Percentiles rank a stretch among this genome's conserved stretches.
Conservation (phyloP, 2,888 invertebrate species). For the Blera fallax region DNA sequence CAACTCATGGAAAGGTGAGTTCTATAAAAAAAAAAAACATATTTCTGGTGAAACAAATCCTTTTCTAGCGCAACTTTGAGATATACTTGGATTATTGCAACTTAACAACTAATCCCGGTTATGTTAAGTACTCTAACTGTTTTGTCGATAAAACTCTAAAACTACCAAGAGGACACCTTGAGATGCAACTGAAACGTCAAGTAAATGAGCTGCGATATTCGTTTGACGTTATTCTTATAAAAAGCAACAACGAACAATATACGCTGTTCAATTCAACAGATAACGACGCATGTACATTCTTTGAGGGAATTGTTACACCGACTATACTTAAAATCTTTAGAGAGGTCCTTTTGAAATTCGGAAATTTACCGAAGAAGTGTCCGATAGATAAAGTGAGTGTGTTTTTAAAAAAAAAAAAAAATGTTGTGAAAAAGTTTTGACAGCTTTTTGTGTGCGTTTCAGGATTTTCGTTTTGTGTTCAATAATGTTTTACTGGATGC, state of each 20-base stretch:
- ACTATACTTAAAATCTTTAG: neutral
- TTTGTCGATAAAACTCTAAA: neutral
- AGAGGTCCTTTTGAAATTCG: neutral
- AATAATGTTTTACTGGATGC: no score
- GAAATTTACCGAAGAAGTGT: neutral
- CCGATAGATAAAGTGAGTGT: neutral
- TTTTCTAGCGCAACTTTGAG: neutral
- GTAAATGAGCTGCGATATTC: neutral
- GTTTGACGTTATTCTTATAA: neutral
- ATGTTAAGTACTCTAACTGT: neutral
- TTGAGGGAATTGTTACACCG: neutral
- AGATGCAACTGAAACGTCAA: neutral
- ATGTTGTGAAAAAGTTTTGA: no score
- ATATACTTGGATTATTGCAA: neutral
- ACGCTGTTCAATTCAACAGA: neutral
- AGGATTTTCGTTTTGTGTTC: no score
- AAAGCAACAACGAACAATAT: neutral
- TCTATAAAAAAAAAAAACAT: no score
- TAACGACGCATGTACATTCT: neutral
- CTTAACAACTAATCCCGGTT: neutral
- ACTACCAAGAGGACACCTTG: neutral
- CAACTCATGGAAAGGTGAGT: no score
- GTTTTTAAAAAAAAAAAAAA: no score
- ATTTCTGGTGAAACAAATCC: no score
- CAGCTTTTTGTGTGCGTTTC: no score